A percentile compares a stretch with the other conserved stretches of the same genome.
These are phyloP conservation scores for Leptinotarsa texana DNA, from an alignment of 1,140 invertebrate genomes.

Conservation along the genomic window DNA sequence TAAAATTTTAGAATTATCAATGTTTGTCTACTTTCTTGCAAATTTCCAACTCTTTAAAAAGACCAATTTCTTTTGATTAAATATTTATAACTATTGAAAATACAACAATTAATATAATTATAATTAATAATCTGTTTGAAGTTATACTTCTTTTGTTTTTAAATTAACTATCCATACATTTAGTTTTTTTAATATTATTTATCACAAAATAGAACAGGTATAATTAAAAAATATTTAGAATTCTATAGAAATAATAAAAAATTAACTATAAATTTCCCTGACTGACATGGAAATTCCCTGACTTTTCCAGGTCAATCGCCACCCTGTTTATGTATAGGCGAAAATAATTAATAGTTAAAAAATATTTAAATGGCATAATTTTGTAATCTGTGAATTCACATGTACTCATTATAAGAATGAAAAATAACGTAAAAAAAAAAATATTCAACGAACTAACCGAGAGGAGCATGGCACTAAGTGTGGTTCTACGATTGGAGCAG, in stretches of 20 bases:
- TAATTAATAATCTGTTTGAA: slow-evolving; percentile 10
- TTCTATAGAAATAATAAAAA: slow-evolving; percentile 12
- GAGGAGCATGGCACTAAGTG: background rate
- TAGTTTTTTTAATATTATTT: slow-evolving; percentile 11
- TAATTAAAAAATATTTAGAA: slow-evolving; percentile 12
- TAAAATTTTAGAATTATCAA: slow-evolving; percentile 10
- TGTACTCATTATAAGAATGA: slow-evolving; percentile 4
- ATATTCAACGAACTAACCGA: slow-evolving; percentile 13
- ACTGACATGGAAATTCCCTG: slow-evolving; percentile 2
- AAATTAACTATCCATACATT: slow-evolving; percentile 8
- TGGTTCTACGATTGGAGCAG: slow-evolving; percentile 14
- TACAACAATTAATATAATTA: slow-evolving; percentile 12
- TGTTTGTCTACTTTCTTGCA: slow-evolving; percentile 7
- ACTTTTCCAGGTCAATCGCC: slow-evolving; percentile 9
- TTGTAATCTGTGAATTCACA: background rate
- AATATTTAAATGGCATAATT: slow-evolving; percentile 8
- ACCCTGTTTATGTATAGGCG: background rate
- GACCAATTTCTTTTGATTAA: slow-evolving; percentile 11
- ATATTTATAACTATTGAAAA: slow-evolving; percentile 10
- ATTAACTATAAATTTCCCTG: slow-evolving; percentile 10
- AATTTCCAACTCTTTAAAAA: slow-evolving; percentile 11
- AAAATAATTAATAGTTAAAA: slow-evolving; percentile 3
- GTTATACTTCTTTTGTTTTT: slow-evolving; percentile 11
- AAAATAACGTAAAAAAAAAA: slow-evolving; percentile 15
- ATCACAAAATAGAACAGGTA: slow-evolving; percentile 10